A percentile compares a stretch with the other conserved stretches of the same genome.
These are phyloP conservation scores for Rhagologus leucostigma DNA, from an alignment of 2,113 vertebrate species.

Conservation along the genomic window DNA sequence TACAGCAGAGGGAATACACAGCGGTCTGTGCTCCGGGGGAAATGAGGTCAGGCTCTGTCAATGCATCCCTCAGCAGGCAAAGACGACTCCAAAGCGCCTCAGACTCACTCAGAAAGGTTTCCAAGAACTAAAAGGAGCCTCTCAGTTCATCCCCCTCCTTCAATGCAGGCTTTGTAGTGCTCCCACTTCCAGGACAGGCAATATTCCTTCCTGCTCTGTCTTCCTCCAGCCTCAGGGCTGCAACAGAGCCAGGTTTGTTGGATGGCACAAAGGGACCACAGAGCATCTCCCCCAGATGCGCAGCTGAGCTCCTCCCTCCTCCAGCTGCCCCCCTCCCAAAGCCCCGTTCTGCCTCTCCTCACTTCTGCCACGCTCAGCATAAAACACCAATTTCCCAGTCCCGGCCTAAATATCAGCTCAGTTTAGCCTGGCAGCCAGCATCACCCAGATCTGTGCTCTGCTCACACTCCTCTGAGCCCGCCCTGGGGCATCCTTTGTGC, in stretches of 20 bases:
- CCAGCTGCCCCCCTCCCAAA: background rate
- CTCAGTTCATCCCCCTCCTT: background rate
- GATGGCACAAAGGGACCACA: background rate
- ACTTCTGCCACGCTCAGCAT: background rate
- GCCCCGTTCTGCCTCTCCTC: background rate
- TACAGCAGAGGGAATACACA: background rate
- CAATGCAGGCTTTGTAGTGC: background rate
- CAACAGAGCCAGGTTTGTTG: conserved; percentile 45
- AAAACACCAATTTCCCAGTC: background rate
- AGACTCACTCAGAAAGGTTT: background rate
- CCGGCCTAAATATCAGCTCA: background rate
- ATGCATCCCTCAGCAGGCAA: background rate
- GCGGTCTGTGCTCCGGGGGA: background rate
- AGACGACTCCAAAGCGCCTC: background rate
- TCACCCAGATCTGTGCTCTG: background rate
- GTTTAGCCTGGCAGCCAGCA: background rate
- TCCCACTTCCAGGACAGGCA: background rate
- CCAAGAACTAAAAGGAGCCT: background rate
- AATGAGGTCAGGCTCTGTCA: background rate
- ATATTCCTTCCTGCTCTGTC: background rate
- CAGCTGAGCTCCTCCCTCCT: background rate
- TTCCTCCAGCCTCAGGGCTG: background rate
- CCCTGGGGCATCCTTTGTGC: background rate
- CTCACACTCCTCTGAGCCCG: background rate
- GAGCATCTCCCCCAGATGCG: conserved; percentile 1